These are phyloP conservation scores for Periphyllus acericola DNA, from an alignment of 2,888 invertebrate species.

Conservation along the genomic window DNA sequence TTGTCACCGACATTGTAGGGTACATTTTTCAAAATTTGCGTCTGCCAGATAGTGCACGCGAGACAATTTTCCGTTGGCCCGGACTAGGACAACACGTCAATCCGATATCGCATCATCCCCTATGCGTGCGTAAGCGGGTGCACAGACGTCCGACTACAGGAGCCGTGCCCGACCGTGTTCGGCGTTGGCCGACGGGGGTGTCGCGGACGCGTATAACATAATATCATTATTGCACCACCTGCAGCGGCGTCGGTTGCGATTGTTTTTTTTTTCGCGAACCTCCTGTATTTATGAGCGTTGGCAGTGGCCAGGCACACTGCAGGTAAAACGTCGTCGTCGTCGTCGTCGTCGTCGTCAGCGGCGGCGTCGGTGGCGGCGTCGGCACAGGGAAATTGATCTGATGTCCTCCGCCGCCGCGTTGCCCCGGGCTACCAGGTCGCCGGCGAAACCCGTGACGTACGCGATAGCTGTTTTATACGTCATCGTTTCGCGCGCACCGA, in stretches of 20 bases:
- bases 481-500: background rate
- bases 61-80: no score
- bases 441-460: conserved; percentile 45
- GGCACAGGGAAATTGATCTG: conserved; percentile 51
- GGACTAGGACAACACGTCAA: no score
- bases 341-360: background rate
- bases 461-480: background rate
- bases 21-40: no score
- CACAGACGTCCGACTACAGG: no score
- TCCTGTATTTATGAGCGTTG: background rate
- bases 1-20: no score
- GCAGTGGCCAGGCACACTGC: background rate
- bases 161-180: no score
- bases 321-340: background rate
- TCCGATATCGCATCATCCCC: no score
- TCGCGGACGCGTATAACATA: no score
- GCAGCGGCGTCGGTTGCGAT: background rate
- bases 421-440: conserved; percentile 57
- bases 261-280: background rate
- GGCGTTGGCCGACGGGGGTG: no score
- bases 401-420: conserved; percentile 29
- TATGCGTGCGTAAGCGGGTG: no score
- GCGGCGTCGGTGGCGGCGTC: background rate
- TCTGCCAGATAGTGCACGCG: no score
- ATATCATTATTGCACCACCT: no score